A percentile compares a stretch with the other conserved stretches of the same genome.
These are phyloP conservation scores for Paedocypris micromegethes DNA, from an alignment of 2,797 vertebrate species.

Conservation along the genomic window DNA sequence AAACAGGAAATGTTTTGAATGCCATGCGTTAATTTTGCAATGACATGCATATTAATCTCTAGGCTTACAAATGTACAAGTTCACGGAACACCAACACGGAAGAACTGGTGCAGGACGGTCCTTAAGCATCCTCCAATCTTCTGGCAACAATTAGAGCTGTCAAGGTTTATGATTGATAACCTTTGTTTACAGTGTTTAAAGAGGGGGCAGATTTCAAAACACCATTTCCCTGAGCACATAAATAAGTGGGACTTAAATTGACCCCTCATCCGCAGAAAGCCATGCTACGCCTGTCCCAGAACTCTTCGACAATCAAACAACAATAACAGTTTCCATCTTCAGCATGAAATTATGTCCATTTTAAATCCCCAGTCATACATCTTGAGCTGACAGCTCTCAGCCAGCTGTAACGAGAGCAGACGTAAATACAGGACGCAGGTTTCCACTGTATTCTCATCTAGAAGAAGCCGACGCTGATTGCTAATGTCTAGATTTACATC, in stretches of 20 bases:
- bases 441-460: conserved; percentile 58
- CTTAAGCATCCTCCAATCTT: conserved; percentile 46
- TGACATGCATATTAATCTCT: background rate
- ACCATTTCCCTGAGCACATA: conserved; percentile 64
- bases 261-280: conserved; percentile 61
- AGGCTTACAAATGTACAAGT: background rate
- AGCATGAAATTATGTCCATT: conserved; percentile 74
- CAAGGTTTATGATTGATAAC: conserved; percentile 72
- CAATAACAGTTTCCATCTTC: conserved; percentile 77
- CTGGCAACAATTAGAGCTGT: conserved; percentile 74
- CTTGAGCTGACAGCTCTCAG: conserved; percentile 73
- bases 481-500: conserved; percentile 40
- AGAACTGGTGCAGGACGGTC: conserved; percentile 43
- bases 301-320: conserved; percentile 72
- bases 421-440: conserved; percentile 59
- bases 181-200: conserved; percentile 79
- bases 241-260: conserved; percentile 64
- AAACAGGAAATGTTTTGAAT: too few species aligned
- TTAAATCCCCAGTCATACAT: conserved; percentile 67
- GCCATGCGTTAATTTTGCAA: background rate
- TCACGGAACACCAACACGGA: background rate
- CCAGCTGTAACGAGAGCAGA: conserved; percentile 67
- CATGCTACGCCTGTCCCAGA: conserved; percentile 60
- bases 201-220: conserved; percentile 71
- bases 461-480: conserved; percentile 57